Conservation (phyloP, 2,797 vertebrate genomes). For the Hylomyscus alleni region DNA sequence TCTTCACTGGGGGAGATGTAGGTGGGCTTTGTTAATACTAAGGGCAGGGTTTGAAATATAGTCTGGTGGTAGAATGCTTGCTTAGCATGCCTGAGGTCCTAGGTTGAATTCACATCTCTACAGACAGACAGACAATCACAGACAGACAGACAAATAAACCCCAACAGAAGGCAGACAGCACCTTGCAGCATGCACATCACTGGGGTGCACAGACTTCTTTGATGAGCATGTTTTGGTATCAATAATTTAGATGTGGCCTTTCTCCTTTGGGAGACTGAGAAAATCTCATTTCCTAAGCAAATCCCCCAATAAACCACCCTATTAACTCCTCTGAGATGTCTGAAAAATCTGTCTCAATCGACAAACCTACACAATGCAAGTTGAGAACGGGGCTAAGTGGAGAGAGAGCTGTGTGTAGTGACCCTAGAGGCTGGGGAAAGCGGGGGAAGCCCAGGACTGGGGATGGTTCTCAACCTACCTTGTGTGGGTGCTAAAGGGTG, state of each 20-base stretch:
- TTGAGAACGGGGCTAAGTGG: not conserved
- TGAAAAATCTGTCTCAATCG: not conserved
- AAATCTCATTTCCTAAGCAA: constrained; percentile 82
- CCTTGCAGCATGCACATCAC: fast-evolving
- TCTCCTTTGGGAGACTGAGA: constrained; percentile 76
- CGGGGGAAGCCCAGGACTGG: fast-evolving
- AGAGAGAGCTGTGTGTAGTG: not conserved
- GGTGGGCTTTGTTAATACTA: fast-evolving
- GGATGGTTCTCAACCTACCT: fast-evolving
- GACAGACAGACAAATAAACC: not conserved
- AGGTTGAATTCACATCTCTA: too few species aligned
- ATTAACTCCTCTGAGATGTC: not conserved
- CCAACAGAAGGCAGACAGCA: fast-evolving
- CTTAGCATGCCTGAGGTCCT: not conserved
- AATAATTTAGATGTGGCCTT: constrained; percentile 73
- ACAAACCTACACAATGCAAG: not conserved
- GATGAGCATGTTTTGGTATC: not conserved
- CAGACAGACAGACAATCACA: too few species aligned
- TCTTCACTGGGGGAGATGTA: fast-evolving
- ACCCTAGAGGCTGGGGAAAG: fast-evolving
- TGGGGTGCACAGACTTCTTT: not conserved
- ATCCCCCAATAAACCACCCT: constrained; percentile 72
- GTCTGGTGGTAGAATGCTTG: not conserved
- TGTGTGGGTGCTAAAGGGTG: not conserved
- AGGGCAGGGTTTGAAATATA: not conserved